Conservation (phyloP, 2,797 vertebrate species). For the Podarcis lilfordi region DNA sequence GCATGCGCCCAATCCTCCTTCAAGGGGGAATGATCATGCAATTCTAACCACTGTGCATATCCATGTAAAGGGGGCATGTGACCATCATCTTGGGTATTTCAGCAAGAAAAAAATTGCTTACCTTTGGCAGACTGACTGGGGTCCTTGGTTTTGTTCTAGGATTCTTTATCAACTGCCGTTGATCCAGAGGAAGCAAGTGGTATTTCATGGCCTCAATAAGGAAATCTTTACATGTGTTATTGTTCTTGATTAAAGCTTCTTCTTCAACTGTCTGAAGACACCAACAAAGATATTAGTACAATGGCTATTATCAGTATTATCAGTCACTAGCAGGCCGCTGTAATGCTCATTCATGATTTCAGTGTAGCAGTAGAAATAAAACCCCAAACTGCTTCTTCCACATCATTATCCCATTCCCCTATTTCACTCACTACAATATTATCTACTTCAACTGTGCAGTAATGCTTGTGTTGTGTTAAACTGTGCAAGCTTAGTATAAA, state of each 20-base stretch:
- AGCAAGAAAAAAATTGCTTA: slow-evolving; percentile 58
- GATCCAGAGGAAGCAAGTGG: slow-evolving; percentile 93
- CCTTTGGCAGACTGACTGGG: slow-evolving; percentile 94
- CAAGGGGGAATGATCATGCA: neutral
- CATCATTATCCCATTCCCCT: neutral
- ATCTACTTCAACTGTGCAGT: neutral
- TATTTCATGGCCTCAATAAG: slow-evolving; percentile 99
- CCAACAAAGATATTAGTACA: slow-evolving; percentile 27
- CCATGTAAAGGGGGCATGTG: too few species aligned
- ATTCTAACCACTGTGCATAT: neutral
- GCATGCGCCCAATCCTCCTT: neutral
- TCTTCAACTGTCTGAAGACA: slow-evolving; percentile 91
- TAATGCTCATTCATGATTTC: neutral
- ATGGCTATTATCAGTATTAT: neutral
- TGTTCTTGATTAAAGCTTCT: slow-evolving; percentile 97
- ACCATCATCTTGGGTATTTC: neutral
- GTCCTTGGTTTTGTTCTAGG: slow-evolving; percentile 94
- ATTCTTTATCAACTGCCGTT: slow-evolving; percentile 94
- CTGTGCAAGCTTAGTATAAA: neutral
- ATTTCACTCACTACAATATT: neutral
- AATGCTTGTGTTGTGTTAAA: neutral
- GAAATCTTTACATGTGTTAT: slow-evolving; percentile 97
- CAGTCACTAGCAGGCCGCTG: neutral
- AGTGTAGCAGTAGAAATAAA: neutral
- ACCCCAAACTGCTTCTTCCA: neutral